These are phyloP conservation scores for Aphaenogaster floridana DNA, from an alignment of 1,140 invertebrate genomes.

Conservation along the genomic window DNA sequence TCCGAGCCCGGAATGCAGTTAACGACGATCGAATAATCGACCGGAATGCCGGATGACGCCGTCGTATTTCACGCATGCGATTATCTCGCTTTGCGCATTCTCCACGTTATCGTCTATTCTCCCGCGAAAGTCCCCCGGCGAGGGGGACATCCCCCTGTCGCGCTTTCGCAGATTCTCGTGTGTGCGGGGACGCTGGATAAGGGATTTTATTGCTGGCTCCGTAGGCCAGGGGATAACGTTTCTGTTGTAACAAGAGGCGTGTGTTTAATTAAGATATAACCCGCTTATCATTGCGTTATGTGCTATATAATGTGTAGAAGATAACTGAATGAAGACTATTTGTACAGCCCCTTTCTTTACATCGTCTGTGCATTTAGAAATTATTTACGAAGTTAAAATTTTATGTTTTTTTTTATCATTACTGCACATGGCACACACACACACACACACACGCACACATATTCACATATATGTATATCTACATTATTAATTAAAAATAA, in stretches of 20 bases:
- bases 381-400: background rate
- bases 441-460: background rate
- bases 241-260: background rate
- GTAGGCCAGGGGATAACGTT: background rate
- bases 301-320: background rate
- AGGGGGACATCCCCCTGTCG: background rate
- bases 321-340: background rate
- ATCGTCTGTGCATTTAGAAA: background rate
- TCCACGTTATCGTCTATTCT: background rate
- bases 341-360: background rate
- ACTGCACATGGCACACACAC: background rate
- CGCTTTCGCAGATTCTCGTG: background rate
- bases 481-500: background rate
- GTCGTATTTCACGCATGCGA: slow-evolving; percentile 3
- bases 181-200: background rate
- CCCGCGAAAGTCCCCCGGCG: background rate
- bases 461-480: background rate
- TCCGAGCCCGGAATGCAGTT: slow-evolving; percentile 25
- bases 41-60: slow-evolving; percentile 10
- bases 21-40: slow-evolving; percentile 48
- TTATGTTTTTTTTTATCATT: background rate
- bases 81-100: slow-evolving; percentile 5
- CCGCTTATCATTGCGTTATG: slow-evolving; percentile 5
- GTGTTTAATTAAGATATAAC: background rate
- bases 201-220: background rate